Percentiles rank a stretch among this genome's conserved stretches.
phyloP scores from a whole-genome alignment of 2,113 vertebrate species.

The Harpagus bidentatus region DNA sequence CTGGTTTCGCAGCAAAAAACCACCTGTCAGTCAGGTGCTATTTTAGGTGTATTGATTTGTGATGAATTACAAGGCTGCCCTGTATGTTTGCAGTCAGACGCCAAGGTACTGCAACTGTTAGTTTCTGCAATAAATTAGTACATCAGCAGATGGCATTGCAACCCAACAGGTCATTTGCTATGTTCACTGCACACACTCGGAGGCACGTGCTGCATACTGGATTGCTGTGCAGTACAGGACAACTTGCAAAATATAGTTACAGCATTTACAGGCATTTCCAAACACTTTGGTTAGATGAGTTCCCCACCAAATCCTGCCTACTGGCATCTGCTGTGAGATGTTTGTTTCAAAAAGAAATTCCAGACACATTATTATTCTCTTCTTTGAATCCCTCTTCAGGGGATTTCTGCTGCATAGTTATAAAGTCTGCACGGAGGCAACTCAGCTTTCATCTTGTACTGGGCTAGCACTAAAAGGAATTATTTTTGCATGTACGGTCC shows the following conservation, averaged over 20 bases:
- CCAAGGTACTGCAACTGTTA: neutral
- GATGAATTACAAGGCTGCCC: neutral
- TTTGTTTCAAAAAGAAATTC: neutral
- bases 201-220: neutral
- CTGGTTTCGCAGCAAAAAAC: neutral
- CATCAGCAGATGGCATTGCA: slow-evolving; percentile 63
- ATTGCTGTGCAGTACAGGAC: neutral
- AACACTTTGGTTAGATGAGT: neutral
- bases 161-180: neutral
- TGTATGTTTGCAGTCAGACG: too few species aligned
- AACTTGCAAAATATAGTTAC: neutral
- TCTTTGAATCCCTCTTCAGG: neutral
- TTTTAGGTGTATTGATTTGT: neutral
- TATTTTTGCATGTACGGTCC: neutral
- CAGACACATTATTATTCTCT: neutral
- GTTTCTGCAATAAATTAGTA: neutral
- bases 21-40: neutral
- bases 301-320: neutral
- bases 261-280: neutral
- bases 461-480: neutral
- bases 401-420: neutral
- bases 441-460: neutral
- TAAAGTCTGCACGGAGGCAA: neutral
- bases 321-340: neutral
- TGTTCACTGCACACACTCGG: rapidly evolving